Percentiles rank a stretch among this genome's conserved stretches.
Evolutionary conservation across 2,113 vertebrate species (phyloP).

Genomic region (Pomatostomus ruficeps): DNA sequence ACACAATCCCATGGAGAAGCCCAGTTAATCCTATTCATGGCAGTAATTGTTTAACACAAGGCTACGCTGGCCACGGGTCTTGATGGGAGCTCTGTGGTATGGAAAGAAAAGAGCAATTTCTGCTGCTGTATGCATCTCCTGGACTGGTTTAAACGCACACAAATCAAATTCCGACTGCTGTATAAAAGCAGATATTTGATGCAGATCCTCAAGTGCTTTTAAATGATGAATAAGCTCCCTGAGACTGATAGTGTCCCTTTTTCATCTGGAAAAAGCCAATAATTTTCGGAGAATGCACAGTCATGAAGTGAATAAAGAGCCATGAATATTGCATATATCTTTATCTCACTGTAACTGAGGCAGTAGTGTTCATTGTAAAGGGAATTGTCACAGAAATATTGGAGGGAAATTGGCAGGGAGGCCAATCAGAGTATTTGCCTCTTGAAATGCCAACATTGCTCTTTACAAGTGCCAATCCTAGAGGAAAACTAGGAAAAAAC

Average conservation of each 20-base stretch:
- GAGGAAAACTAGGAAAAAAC: slow-evolving; percentile 22
- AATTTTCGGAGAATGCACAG: slow-evolving; percentile 29
- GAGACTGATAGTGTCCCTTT: not conserved
- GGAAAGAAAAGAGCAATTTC: not conserved
- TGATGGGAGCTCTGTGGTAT: not conserved
- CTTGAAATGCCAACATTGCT: slow-evolving; percentile 18
- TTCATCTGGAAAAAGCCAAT: slow-evolving; percentile 14
- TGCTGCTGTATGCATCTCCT: not conserved
- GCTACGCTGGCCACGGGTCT: rapidly evolving
- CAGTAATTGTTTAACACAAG: not conserved
- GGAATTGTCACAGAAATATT: not conserved
- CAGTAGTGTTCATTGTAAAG: slow-evolving; percentile 1
- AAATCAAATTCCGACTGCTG: not conserved
- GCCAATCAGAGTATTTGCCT: not conserved
- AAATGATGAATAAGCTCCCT: not conserved
- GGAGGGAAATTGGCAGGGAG: not conserved
- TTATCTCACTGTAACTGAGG: slow-evolving; percentile 1
- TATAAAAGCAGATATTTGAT: not conserved
- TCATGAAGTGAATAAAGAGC: slow-evolving; percentile 20
- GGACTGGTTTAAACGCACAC: not conserved
- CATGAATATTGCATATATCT: not conserved
- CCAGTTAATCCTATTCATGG: not conserved
- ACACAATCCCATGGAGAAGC: not conserved
- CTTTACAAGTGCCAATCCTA: slow-evolving; percentile 10
- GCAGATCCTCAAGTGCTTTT: not conserved